These are phyloP conservation scores for Trachurus trachurus DNA, from an alignment of 2,797 vertebrate genomes.

Conservation along the genomic window DNA sequence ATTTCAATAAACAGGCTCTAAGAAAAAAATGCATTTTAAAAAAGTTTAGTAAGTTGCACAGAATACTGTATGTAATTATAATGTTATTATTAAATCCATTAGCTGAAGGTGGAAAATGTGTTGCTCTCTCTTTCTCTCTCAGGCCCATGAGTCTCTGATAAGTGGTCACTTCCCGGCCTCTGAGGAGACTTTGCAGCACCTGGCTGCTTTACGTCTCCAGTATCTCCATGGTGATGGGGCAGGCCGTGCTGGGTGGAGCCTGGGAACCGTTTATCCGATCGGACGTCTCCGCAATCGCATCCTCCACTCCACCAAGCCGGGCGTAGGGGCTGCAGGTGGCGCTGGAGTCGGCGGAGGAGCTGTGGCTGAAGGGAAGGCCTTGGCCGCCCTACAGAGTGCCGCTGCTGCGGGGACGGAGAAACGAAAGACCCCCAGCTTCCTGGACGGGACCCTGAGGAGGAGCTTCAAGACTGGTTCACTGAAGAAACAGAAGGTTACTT, in stretches of 20 bases:
- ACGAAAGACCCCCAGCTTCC: slow-evolving; percentile 91
- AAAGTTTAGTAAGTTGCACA: background rate
- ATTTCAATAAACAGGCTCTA: too few relatives aligned
- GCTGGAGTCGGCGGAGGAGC: slow-evolving; percentile 70
- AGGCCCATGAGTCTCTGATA: slow-evolving; percentile 96
- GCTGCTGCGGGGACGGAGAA: slow-evolving; percentile 84
- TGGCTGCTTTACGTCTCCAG: slow-evolving; percentile 92
- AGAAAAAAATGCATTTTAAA: too few relatives aligned
- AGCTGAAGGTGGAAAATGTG: background rate
- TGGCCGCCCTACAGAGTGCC: slow-evolving; percentile 56
- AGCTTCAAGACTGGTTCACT: slow-evolving; percentile 94
- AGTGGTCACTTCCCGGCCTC: slow-evolving; percentile 94
- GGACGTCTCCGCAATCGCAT: slow-evolving; percentile 92
- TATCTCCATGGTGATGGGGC: slow-evolving; percentile 92
- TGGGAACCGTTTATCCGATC: slow-evolving; percentile 92
- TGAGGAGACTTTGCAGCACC: slow-evolving; percentile 93
- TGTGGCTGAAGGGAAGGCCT: slow-evolving; percentile 70
- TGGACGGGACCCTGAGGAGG: slow-evolving; percentile 92
- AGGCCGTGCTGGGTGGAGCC: slow-evolving; percentile 89
- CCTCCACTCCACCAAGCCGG: slow-evolving; percentile 91
- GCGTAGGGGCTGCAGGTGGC: slow-evolving; percentile 76
- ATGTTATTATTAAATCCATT: background rate
- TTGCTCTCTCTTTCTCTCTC: slow-evolving; percentile 21
- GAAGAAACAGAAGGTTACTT: slow-evolving; percentile 89
- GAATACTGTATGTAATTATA: background rate